Evolutionary conservation across 2,797 vertebrate genomes (phyloP).

Genomic region (Acipenser ruthenus): DNA sequence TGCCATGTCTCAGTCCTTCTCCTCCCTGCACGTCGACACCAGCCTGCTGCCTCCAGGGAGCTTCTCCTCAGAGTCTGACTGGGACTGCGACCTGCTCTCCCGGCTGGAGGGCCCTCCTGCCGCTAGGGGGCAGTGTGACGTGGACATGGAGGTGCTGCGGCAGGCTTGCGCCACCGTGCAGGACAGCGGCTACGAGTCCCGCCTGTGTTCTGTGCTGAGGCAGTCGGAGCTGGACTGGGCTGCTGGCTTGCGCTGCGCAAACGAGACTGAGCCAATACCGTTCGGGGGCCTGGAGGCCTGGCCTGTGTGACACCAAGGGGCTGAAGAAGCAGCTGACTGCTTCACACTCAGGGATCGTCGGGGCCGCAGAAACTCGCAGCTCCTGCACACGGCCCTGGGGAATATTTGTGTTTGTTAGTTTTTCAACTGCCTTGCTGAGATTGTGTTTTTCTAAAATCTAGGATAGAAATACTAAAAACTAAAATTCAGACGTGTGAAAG

Average conservation of each 20-base stretch:
- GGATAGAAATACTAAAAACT: no score
- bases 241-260: constrained; percentile 21
- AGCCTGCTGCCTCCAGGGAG: constrained; percentile 32
- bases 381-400: no score
- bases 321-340: no score
- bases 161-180: constrained; percentile 40
- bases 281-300: constrained; percentile 39
- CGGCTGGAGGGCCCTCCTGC: background rate
- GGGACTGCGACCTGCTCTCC: constrained; percentile 54
- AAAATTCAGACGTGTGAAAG: no score
- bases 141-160: constrained; percentile 50
- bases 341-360: no score
- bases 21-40: constrained; percentile 44
- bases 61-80: constrained; percentile 47
- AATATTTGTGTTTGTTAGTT: no score
- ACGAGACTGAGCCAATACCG: constrained; percentile 29
- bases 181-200: constrained; percentile 47
- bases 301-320: constrained; percentile 16
- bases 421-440: no score
- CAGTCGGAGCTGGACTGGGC: background rate
- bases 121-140: background rate
- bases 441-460: no score
- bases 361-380: no score
- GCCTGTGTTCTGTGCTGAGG: constrained; percentile 48
- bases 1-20: constrained; percentile 32